phyloP scores from a whole-genome alignment of 2,797 vertebrate species.

The Tragelaphus oryx region DNA sequence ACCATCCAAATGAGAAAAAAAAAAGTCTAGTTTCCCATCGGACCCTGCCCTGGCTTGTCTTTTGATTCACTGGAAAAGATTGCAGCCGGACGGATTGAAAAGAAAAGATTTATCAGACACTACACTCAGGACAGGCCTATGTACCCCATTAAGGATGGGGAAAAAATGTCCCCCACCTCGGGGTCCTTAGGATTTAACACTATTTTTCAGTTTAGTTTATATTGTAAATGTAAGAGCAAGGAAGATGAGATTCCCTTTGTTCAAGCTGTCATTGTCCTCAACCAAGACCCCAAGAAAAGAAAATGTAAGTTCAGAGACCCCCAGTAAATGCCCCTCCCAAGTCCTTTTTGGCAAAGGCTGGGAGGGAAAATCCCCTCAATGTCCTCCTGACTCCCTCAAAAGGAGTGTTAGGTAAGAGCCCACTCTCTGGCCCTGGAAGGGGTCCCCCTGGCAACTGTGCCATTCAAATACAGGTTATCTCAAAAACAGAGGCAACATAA shows the following conservation, averaged over 20 bases:
- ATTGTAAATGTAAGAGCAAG: neutral
- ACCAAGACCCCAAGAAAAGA: neutral
- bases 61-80: neutral
- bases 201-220: neutral
- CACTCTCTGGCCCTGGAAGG: neutral
- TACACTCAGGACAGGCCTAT: neutral
- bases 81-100: neutral
- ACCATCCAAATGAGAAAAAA: neutral
- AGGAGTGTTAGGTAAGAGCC: neutral
- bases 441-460: neutral
- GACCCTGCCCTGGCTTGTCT: neutral
- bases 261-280: neutral
- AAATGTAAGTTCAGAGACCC: neutral
- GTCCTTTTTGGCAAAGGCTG: neutral
- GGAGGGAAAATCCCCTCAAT: neutral
- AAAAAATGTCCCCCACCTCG: neutral
- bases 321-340: neutral
- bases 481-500: neutral
- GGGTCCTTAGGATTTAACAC: neutral
- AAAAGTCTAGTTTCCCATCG: neutral
- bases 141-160: neutral
- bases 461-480: neutral
- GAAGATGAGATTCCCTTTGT: neutral
- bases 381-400: neutral
- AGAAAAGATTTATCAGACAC: neutral